These are phyloP conservation scores for Agonopterix alstromeriana DNA, from an alignment of 2,888 invertebrate species.

Conservation along the genomic window DNA sequence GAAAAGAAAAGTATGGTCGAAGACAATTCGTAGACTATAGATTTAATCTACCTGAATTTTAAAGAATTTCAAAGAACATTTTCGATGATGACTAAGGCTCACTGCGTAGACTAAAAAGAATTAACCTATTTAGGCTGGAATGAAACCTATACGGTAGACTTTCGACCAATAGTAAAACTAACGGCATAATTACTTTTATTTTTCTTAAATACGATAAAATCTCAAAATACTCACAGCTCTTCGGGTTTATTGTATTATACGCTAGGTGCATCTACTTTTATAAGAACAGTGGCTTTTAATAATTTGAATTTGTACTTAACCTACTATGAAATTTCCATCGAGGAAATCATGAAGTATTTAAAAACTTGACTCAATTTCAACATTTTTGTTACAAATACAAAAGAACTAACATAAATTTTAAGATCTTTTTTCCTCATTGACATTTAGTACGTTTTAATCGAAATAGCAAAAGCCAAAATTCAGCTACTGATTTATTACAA, in stretches of 20 bases:
- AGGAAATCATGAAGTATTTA: constrained; percentile 29
- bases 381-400: constrained; percentile 13
- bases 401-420: constrained; percentile 14
- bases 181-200: constrained; percentile 40
- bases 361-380: constrained; percentile 34
- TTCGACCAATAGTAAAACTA: constrained; percentile 58
- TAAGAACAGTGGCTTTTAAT: constrained; percentile 75
- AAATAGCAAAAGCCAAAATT: constrained; percentile 22
- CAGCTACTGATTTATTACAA: constrained; percentile 12
- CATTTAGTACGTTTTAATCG: neutral
- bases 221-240: constrained; percentile 77
- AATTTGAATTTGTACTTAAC: constrained; percentile 76
- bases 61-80: constrained; percentile 23
- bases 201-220: constrained; percentile 74
- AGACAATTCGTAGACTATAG: constrained; percentile 27
- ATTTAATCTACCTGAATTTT: constrained; percentile 37
- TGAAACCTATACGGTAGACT: constrained; percentile 52
- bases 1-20: constrained; percentile 24
- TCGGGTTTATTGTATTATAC: constrained; percentile 74
- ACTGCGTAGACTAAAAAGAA: constrained; percentile 50
- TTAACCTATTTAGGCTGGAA: constrained; percentile 70
- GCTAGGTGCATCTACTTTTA: constrained; percentile 75
- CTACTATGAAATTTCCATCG: constrained; percentile 55
- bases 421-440: neutral
- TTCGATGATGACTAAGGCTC: constrained; percentile 55